Evolutionary conservation across 23 tunicate genomes (phyloP).

Genomic region (Clavelina lepadiformis): DNA sequence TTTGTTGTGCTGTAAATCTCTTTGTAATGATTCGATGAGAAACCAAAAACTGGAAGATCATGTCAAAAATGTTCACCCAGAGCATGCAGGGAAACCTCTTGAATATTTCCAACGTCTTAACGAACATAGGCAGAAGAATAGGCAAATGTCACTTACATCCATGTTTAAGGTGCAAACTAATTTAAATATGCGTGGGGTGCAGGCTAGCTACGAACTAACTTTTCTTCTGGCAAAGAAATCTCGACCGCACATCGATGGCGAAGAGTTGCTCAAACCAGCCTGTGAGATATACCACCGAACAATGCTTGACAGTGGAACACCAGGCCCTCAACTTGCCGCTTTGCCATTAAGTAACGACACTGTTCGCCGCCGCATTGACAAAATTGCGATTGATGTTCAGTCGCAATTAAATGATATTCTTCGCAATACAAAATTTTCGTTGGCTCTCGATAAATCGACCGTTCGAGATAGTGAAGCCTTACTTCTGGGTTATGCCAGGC

Average conservation of each 20-base stretch:
- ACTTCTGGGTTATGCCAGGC: constrained; percentile 1
- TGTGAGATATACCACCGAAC: constrained; percentile 3
- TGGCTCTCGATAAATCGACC: constrained; percentile 13
- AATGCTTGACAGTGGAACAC: neutral
- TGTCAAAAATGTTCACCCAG: constrained; percentile 8
- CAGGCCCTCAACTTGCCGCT: constrained; percentile 4
- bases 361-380: constrained; percentile 13
- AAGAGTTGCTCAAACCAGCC: constrained; percentile 9
- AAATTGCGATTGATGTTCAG: constrained; percentile 5
- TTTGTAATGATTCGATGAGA: constrained; percentile 15
- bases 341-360: constrained; percentile 10
- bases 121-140: constrained; percentile 5
- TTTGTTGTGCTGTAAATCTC: constrained; percentile 9
- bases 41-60: constrained; percentile 22
- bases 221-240: constrained; percentile 3
- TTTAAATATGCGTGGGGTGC: constrained; percentile 6
- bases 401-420: constrained; percentile 13
- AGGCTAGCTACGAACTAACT: constrained; percentile 1
- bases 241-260: too few relatives aligned
- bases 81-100: neutral
- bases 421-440: neutral
- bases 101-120: constrained; percentile 8
- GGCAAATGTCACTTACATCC: constrained; percentile 14
- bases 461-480: constrained; percentile 6
- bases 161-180: constrained; percentile 1